Evolutionary conservation across 2,113 vertebrate species (phyloP).

Genomic region (Sitta europaea): DNA sequence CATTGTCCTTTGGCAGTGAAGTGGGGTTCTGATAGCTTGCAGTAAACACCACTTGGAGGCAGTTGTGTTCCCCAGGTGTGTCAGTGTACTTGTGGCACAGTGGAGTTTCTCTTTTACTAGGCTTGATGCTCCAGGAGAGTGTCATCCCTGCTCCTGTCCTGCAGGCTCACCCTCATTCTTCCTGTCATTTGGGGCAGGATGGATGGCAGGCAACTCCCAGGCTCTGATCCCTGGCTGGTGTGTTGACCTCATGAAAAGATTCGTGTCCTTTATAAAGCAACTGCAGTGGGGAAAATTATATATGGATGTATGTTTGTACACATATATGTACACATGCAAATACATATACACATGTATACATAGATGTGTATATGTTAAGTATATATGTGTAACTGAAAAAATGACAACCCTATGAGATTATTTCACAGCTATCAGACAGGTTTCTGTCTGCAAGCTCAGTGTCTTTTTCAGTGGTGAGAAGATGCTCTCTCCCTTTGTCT

Average conservation of each 20-base stretch:
- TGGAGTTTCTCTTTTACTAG: neutral
- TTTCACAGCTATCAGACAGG: neutral
- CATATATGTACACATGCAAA: neutral
- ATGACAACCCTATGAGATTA: neutral
- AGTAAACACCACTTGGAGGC: neutral
- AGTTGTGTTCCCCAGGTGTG: neutral
- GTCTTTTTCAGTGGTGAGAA: neutral
- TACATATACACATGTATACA: neutral
- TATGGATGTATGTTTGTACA: neutral
- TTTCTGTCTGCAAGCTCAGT: neutral
- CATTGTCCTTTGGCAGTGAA: neutral
- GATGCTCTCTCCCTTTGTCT: neutral
- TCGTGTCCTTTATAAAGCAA: neutral
- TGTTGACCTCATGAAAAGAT: neutral
- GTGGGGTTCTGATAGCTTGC: neutral
- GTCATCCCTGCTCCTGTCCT: neutral
- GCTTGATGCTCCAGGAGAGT: neutral
- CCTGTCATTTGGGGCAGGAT: neutral
- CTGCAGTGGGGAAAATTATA: neutral
- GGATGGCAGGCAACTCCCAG: neutral
- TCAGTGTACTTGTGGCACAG: neutral
- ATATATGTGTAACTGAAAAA: neutral
- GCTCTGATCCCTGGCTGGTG: neutral
- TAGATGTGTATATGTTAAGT: accelerated
- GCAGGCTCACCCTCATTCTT: neutral